phyloP scores from a whole-genome alignment of 2,113 vertebrate genomes.

The Setophaga kirtlandii region DNA sequence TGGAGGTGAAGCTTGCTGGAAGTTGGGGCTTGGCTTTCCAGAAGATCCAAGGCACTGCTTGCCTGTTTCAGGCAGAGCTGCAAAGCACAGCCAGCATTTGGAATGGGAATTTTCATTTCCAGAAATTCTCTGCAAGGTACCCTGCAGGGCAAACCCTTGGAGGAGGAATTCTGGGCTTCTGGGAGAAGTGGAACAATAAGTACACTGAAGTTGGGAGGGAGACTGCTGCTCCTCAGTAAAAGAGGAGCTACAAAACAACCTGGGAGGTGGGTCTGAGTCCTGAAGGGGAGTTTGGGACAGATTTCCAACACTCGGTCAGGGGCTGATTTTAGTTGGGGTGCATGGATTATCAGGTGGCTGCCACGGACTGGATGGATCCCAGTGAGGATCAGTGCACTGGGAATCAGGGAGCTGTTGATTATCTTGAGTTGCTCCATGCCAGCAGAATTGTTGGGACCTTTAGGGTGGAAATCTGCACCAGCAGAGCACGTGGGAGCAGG shows the following conservation, averaged over 20 bases:
- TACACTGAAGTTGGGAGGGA: not conserved
- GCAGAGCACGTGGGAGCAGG: not conserved
- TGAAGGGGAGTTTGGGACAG: not conserved
- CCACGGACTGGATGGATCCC: not conserved
- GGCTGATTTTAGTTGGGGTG: not conserved
- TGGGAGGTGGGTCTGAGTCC: not conserved
- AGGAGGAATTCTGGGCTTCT: not conserved
- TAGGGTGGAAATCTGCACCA: not conserved
- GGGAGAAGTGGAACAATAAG: not conserved
- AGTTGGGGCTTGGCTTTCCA: not conserved
- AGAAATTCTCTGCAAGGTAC: not conserved
- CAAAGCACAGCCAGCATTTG: not conserved
- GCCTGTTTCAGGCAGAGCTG: not conserved
- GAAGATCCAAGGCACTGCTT: not conserved
- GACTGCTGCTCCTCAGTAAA: not conserved
- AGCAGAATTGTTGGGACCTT: not conserved
- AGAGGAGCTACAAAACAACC: not conserved
- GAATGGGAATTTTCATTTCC: not conserved
- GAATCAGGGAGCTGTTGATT: not conserved
- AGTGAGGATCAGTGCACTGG: accelerated
- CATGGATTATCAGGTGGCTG: not conserved
- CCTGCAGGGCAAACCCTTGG: not conserved
- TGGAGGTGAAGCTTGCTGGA: not conserved
- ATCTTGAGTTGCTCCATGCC: not conserved
- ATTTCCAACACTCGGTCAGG: not conserved